Conservation (phyloP, 2,797 vertebrate species). For the Euthynnus affinis region DNA sequence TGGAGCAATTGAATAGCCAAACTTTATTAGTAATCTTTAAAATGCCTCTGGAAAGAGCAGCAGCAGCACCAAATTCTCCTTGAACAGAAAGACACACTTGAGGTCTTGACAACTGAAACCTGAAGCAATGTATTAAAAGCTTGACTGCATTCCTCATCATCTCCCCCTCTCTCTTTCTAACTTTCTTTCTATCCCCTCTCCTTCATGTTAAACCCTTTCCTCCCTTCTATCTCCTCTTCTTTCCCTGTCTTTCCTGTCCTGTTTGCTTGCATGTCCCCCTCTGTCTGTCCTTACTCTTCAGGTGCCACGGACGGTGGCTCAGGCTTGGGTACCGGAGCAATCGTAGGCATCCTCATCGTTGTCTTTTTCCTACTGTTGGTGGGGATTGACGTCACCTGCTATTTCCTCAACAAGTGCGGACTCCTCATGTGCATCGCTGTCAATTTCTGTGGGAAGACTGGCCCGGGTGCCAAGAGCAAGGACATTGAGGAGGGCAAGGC, state of each 20-base stretch:
- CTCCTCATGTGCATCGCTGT: constrained; percentile 98
- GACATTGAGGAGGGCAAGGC: constrained; percentile 99
- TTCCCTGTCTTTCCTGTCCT: constrained; percentile 42
- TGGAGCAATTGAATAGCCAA: neutral
- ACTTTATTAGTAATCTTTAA: neutral
- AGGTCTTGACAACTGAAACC: constrained; percentile 39
- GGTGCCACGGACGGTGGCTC: constrained; percentile 82
- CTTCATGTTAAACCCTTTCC: constrained; percentile 52
- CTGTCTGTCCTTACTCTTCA: constrained; percentile 69
- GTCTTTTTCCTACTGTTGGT: constrained; percentile 94
- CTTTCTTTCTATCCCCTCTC: constrained; percentile 59
- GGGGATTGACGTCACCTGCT: constrained; percentile 96
- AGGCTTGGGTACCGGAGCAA: constrained; percentile 94
- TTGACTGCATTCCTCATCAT: constrained; percentile 52
- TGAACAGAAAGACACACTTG: constrained; percentile 33
- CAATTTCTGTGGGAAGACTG: constrained; percentile 95
- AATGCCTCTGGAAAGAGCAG: neutral
- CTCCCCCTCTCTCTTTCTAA: constrained; percentile 64
- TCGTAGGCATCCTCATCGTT: constrained; percentile 96
- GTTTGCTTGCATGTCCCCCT: constrained; percentile 51
- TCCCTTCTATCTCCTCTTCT: constrained; percentile 44
- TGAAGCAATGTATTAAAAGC: constrained; percentile 49
- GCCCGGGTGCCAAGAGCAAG: constrained; percentile 94
- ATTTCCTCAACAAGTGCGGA: constrained; percentile 99
- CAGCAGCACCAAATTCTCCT: neutral